Evolutionary conservation across 2,113 vertebrate genomes (phyloP), one percentile per base, ranked within the genome.

Genomic region (Typhlomys cinereus): DNA sequence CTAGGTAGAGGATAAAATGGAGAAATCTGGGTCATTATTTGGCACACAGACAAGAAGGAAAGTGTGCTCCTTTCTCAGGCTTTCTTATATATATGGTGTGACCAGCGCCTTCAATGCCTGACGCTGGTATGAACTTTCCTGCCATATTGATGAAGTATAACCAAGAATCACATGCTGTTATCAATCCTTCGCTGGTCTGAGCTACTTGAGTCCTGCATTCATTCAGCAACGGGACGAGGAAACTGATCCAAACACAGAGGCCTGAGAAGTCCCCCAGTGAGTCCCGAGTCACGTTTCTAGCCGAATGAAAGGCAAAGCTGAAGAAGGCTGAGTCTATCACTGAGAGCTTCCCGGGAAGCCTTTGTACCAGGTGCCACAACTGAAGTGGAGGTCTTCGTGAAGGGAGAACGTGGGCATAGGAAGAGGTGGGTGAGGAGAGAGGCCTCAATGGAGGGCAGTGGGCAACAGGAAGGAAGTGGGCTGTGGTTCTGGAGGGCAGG

Each of bases 401-500:
- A 34, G 31, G 34, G 4, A 41, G 62, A 74, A 50, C 21, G 31
- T 64, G 46, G 34, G 18, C 17, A 7, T 50, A n/a, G n/a, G 21
- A 54, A 46, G 39, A 78, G 14, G 14, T 41, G 2, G 15, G 34
- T 34, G 4, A 1, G 12, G 8, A 52, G 2, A 48, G 44, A 23
- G 41, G n/a, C 4, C 31, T 2, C 29, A n/a, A 1, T 7, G 25
- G 36, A 41, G 29, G 34, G 14, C 1, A 11, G 4, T n/a, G n/a
- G n/a, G 23, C 6, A 15, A 34, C 7, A 2, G 13, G 31, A 21
- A 48, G 18, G 4, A 44, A 23, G 31, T 39, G 12, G 84, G n/a
- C 36, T 0, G 0, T 2, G 4, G 39, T 39, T 34, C 20, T n/a
- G 25, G 41, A 61, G 5, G 81, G 31, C 5, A 39, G 15, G 9